Percentiles rank a stretch among this genome's conserved stretches.
phyloP scores from a whole-genome alignment of 1,140 invertebrate species.

The Nasonia longicornis region DNA sequence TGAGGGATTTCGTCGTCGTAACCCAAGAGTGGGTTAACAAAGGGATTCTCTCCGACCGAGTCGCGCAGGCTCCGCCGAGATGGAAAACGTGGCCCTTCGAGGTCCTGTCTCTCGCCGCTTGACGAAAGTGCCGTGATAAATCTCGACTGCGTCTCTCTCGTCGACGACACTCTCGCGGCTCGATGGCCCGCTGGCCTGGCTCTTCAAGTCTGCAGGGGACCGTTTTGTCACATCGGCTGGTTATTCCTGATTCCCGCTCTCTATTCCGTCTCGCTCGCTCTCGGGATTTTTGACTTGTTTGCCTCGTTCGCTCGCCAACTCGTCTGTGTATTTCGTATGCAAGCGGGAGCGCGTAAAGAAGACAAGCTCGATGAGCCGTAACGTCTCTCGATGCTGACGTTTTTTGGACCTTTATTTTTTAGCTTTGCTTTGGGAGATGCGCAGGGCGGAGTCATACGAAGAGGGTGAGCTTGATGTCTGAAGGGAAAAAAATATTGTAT shows the following conservation, averaged over 20 bases:
- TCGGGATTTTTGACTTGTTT: neutral
- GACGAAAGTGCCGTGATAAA: conserved; percentile 42
- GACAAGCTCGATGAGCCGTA: conserved; percentile 47
- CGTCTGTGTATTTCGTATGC: conserved; percentile 39
- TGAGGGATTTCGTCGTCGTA: conserved; percentile 15
- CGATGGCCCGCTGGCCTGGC: neutral
- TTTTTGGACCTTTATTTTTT: conserved; percentile 18
- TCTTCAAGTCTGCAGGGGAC: conserved; percentile 43
- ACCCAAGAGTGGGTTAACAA: conserved; percentile 44
- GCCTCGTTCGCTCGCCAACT: neutral
- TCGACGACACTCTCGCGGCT: conserved; percentile 5
- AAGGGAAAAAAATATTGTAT: conserved; percentile 37
- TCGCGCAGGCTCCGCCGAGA: neutral
- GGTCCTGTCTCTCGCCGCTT: conserved; percentile 7
- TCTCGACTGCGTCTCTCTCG: conserved; percentile 15
- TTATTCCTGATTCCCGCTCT: conserved; percentile 24
- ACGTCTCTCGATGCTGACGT: conserved; percentile 44
- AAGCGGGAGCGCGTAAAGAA: conserved; percentile 38
- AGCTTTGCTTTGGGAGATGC: conserved; percentile 2
- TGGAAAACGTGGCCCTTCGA: neutral
- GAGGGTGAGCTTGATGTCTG: conserved; percentile 3
- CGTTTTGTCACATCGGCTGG: conserved; percentile 43
- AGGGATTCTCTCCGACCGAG: conserved; percentile 26
- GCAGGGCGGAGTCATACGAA: neutral
- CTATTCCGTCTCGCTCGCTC: too few relatives aligned